Evolutionary conservation across 2,888 invertebrate genomes (phyloP).

Genomic region (Hydriomena furcata): DNA sequence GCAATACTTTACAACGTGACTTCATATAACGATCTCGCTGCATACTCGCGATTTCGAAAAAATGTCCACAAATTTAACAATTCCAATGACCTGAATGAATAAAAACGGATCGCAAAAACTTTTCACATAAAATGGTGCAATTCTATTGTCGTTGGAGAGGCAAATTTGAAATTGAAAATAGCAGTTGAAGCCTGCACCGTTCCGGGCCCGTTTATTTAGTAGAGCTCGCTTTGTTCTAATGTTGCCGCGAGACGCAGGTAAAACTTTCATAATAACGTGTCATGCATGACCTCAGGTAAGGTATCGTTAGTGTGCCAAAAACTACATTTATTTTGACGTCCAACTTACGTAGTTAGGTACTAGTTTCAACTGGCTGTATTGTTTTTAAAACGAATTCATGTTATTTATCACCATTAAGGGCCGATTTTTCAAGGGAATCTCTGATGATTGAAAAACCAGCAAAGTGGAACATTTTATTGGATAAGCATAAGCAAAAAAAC

Average conservation of each 20-base stretch:
- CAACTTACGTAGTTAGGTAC: too few species aligned
- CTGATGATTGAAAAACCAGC: too few species aligned
- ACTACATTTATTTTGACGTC: too few species aligned
- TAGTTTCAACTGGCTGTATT: too few species aligned
- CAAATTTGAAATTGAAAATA: constrained; percentile 78
- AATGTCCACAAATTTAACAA: constrained; percentile 45
- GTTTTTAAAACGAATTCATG: too few species aligned
- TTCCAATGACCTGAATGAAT: constrained; percentile 55
- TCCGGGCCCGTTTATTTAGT: constrained; percentile 60
- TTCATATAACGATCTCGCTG: constrained; percentile 25
- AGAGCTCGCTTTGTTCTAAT: constrained; percentile 60
- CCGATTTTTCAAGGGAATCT: too few species aligned
- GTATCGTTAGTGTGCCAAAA: constrained; percentile 9
- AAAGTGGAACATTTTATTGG: too few species aligned
- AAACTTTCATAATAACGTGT: constrained; percentile 58
- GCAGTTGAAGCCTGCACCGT: constrained; percentile 56
- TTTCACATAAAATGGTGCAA: constrained; percentile 64
- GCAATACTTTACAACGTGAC: constrained; percentile 6
- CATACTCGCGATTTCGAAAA: constrained; percentile 34
- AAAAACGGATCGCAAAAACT: constrained; percentile 56
- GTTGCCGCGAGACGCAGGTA: constrained; percentile 58
- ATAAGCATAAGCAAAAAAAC: too few species aligned
- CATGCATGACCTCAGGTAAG: constrained; percentile 34
- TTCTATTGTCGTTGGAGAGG: constrained; percentile 65
- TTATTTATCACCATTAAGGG: too few species aligned